Evolutionary conservation across 2,797 vertebrate species (phyloP), one percentile per base, ranked within the genome.

Genomic region (Melanotaenia parkinsoni): DNA sequence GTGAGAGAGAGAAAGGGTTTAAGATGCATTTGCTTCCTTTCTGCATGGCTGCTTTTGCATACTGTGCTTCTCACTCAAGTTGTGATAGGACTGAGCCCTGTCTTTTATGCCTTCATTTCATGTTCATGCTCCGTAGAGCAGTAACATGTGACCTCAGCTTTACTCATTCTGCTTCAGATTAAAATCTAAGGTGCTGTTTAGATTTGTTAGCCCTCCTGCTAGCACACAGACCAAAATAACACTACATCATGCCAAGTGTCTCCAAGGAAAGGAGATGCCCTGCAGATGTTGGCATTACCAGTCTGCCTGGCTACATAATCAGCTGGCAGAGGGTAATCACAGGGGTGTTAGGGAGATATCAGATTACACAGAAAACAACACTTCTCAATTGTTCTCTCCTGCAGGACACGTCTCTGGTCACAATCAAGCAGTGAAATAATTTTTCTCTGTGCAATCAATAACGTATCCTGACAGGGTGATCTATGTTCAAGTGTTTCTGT

Each of bases 331-430:
- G 38, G 72, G 66, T 69, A 51, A 64, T 33, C 38, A 53, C 16
- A 6, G 20, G 68, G 64, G 72, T 66, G 70, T 77, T 79, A 58
- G 14, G 40, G 66, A 80, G 66, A 57, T 58, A 74, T 88, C 67
- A 71, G 60, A 91, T 89, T 76, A 81, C 72, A 81, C 45, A 71
- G 74, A 88, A 81, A 80, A 76, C 33, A 72, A 88, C 79, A 81
- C 81, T 70, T 86, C 68, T 80, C 61, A 16, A 45, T 63, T 76
- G 78, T 67, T 82, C 65, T 84, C 38, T 74, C 57, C 85, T 67
- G 67, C 77, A 82, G 67, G 38, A 65, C n/a, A 65, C 76, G 72
- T 70, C 79, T 76, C 10, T 1, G 43, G 70, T 73, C 86, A 83
- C 83, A 87, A 78, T 84, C 79, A 83, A 68, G 37, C 54, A 22